Evolutionary conservation across 2,113 vertebrate species (phyloP).

Genomic region (Edolisoma coerulescens): DNA sequence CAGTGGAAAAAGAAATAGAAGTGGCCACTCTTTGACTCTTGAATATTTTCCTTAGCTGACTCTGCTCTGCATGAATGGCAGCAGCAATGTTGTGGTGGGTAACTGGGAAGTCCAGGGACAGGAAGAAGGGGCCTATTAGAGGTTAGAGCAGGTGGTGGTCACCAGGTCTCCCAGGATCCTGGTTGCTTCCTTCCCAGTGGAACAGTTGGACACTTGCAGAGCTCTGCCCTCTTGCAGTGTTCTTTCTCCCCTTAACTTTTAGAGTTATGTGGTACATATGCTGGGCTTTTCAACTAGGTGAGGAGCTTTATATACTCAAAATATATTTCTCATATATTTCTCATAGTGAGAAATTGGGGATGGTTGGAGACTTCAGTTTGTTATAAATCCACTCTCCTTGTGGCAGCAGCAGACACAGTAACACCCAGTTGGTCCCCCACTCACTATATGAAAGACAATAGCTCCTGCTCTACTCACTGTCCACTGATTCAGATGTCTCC

Average conservation of each 20-base stretch:
- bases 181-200: not conserved
- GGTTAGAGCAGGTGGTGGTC: not conserved
- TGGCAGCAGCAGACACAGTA: not conserved
- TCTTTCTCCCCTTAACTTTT: not conserved
- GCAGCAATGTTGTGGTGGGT: not conserved
- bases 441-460: not conserved
- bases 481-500: not conserved
- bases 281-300: not conserved
- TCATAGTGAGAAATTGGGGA: not conserved
- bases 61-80: not conserved
- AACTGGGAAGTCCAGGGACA: not conserved
- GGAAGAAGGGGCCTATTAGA: not conserved
- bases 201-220: not conserved
- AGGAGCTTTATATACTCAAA: not conserved
- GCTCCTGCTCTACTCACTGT: not conserved
- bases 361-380: not conserved
- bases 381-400: not conserved
- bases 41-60: not conserved
- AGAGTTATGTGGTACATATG: accelerated
- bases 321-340: too few relatives aligned
- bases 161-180: not conserved
- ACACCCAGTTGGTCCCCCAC: not conserved
- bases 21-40: not conserved
- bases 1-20: constrained; percentile 45
- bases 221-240: not conserved